phyloP scores from a whole-genome alignment of 2,113 vertebrate genomes.

The Illadopsis cleaveri region DNA sequence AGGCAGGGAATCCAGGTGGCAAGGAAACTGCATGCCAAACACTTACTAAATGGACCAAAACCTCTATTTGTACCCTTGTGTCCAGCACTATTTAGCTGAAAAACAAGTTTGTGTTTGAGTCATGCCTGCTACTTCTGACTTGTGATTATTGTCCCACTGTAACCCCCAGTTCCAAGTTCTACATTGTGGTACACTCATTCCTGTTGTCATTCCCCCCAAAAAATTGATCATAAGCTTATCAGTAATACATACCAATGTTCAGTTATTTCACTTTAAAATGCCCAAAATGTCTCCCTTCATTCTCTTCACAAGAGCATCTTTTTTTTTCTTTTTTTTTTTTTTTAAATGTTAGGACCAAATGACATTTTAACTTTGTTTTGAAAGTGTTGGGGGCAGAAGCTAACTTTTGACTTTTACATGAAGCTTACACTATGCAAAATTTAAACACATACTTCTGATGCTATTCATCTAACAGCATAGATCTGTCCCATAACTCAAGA shows the following conservation, averaged over 20 bases:
- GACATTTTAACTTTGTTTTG: neutral
- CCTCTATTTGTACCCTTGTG: neutral
- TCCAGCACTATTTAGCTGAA: neutral
- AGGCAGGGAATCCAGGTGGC: neutral
- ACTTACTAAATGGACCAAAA: neutral
- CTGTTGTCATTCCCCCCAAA: neutral
- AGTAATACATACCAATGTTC: neutral
- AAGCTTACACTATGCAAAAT: neutral
- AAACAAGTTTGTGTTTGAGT: neutral
- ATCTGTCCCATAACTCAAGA: neutral
- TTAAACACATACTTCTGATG: neutral
- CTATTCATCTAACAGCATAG: neutral
- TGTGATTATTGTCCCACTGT: neutral
- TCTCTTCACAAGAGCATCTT: neutral
- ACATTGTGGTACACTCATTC: rapidly evolving
- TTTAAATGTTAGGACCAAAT: neutral
- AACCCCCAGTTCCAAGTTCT: neutral
- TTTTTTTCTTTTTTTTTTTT: neutral
- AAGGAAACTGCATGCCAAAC: neutral
- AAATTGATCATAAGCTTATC: neutral
- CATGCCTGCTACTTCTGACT: neutral
- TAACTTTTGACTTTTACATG: neutral
- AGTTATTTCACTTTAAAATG: neutral
- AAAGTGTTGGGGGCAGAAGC: neutral
- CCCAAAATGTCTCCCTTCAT: neutral